Evolutionary conservation across 2,797 vertebrate species (phyloP).

Genomic region (Fistularia tabacaria): DNA sequence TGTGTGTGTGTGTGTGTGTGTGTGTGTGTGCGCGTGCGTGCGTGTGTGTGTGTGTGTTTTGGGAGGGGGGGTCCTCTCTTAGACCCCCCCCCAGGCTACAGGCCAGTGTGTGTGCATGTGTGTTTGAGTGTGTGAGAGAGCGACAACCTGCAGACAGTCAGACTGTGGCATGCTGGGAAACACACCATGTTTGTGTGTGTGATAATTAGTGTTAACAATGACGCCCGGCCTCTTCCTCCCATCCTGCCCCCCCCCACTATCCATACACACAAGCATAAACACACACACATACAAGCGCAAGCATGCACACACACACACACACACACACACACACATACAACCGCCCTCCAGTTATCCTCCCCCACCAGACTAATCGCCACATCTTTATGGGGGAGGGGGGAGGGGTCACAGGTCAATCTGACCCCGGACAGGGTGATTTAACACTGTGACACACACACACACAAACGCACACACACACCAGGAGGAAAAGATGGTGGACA

Average conservation of each 20-base stretch:
- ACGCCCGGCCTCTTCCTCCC: constrained; percentile 16
- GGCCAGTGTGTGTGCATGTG: background rate
- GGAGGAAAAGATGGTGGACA: background rate
- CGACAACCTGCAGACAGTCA: background rate
- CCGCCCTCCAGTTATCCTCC: background rate
- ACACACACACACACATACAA: background rate
- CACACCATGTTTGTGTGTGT: background rate
- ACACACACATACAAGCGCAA: background rate
- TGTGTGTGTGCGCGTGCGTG: too few species aligned
- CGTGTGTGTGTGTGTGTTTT: background rate
- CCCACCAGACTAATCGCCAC: background rate
- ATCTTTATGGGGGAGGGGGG: constrained; percentile 6
- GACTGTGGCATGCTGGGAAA: constrained; percentile 3
- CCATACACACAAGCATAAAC: background rate
- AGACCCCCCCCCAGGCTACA: too few species aligned
- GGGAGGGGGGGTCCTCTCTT: too few species aligned
- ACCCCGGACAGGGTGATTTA: constrained; percentile 11
- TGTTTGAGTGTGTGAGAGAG: background rate
- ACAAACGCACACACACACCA: too few species aligned
- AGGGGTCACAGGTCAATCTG: constrained; percentile 29
- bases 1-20: background rate
- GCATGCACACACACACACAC: constrained; percentile 1
- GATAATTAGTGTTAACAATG: constrained; percentile 29
- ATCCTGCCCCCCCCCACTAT: background rate
- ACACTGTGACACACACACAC: constrained; percentile 3